A percentile compares a stretch with the other conserved stretches of the same genome.
phyloP scores from a whole-genome alignment of 2,113 vertebrate species.

The Aix galericulata region DNA sequence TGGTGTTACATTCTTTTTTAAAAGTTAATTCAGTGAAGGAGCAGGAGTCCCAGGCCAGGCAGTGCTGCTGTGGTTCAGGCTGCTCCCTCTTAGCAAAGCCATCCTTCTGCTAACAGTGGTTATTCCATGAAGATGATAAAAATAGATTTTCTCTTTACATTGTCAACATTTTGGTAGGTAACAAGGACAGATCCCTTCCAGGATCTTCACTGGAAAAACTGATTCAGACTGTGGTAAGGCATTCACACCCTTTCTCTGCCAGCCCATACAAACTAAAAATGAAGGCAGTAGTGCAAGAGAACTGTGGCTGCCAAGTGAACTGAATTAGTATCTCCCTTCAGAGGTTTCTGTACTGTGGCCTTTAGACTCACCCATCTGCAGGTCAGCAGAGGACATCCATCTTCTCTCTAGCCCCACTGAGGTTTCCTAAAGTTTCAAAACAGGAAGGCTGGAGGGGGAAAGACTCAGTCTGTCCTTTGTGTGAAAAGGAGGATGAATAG shows the following conservation, averaged over 20 bases:
- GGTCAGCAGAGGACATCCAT: background rate
- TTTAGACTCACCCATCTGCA: background rate
- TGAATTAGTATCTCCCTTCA: background rate
- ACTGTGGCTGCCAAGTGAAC: background rate
- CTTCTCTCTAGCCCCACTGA: background rate
- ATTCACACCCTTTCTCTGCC: background rate
- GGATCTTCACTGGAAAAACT: constrained; percentile 29
- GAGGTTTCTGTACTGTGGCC: background rate
- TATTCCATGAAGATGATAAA: constrained; percentile 25
- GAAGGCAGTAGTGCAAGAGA: background rate
- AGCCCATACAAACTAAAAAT: background rate
- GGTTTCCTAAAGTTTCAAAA: background rate
- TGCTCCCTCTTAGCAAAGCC: background rate
- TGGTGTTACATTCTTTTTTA: background rate
- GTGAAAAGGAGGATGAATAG: background rate
- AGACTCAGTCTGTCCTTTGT: background rate
- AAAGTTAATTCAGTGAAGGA: background rate
- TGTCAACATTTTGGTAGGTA: constrained; percentile 35
- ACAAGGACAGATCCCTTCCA: background rate
- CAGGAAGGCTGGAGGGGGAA: background rate
- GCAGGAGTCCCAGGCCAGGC: background rate
- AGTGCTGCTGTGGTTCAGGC: background rate
- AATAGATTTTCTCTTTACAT: constrained; percentile 22
- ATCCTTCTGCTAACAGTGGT: background rate
- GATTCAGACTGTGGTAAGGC: background rate